Base-by-base conservation (phyloP, 2,888 invertebrate species). In the Aphrophora alni region DNA sequence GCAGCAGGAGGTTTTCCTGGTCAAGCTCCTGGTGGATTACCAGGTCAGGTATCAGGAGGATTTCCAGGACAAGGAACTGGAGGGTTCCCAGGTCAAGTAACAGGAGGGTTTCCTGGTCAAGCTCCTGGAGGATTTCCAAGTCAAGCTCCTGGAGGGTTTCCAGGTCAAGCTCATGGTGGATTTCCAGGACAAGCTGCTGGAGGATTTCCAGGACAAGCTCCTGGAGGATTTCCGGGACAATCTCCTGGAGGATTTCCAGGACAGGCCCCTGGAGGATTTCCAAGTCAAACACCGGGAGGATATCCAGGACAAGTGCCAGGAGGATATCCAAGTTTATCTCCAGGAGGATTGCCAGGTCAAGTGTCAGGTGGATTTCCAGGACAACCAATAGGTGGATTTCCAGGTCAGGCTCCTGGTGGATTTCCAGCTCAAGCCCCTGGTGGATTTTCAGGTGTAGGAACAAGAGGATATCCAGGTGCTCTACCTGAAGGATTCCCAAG, bases 301-400 rank as follows among this genome's bases (percentile, higher is more conserved):
- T 71, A 69, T 74, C 72, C 72, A 76, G 75, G 25, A 24, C 85
- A 85, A 87, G 75, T 38, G 85, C 82, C 76, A 76, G 33, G 71
- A 82, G 17, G 75, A 33, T 79, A 75, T 44, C 38, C 75, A 69
- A 3, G 77, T 71, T 38, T 44, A 81, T 38, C 17, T 21, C 38
- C 82, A 21, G 81, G 82, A 59, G 83, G 82, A 79, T 75, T 75
- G 44, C 81, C 83, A 21, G 84, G 82, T 27, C 28, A 68, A 17
- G 77, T 21, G 17, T 33, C 81, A 26, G 82, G 82, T 76, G 83
- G 83, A 72, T 73, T 72, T 75, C 83, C 84, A 38, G 84, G 84
- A 77, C 78, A 79, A 24, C 79, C 77, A 25, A 82, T 75, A 75
- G 72, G 76, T 59, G 82, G 76, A 76, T 44, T 14, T 25, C 26